Evolutionary conservation across 2,113 vertebrate genomes (phyloP), one percentile per base, ranked within the genome.

Genomic region (zebrafish (Danio rerio)): DNA sequence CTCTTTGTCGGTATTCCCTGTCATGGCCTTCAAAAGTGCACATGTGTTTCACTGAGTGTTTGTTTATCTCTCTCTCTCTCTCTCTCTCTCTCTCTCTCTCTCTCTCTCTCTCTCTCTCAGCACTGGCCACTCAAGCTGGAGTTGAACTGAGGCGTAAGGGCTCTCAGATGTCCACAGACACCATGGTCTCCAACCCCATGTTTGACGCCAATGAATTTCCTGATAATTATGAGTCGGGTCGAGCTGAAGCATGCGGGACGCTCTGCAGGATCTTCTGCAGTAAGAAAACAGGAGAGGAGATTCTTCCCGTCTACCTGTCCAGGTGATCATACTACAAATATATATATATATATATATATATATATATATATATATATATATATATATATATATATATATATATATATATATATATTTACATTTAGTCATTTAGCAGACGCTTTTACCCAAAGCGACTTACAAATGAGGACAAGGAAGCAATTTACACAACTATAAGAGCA

Each of bases 211-310:
- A 93, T 82, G 95, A 96, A 89, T 95, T 95, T 91, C 93, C 96
- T 56, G 96, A 97, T 89, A 96, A 96, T 93, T 96, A 96, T 84
- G 96, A 97, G 89, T 93, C 94, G 0, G 97, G 97, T 89, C 94
- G 95, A 92, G 97, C 97, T 6, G 97, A 98, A 90, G 97, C 96
- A 0, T 98, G 95, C 7, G 96, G 97, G 86, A 97, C 96, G 16
- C 95, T 98, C 49, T 98, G 96, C 91, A 94, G 96, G 87, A 97
- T 98, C 89, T 97, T 98, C 93, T 96, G 95, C 92, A 97, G 95
- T 92, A 98, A 97, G 93, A 98, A 98, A 92, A 97, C 96, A 10
- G 94, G 95, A 87, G 97, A 98, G 90, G 96, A 98, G 86, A 97
- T 98, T 83, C 93, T 97, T 18, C 94, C 95, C 74, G 95, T 96